A percentile compares a stretch with the other conserved stretches of the same genome.
phyloP scores from a whole-genome alignment of 2,113 vertebrate species.

The Neopipo cinnamomea region DNA sequence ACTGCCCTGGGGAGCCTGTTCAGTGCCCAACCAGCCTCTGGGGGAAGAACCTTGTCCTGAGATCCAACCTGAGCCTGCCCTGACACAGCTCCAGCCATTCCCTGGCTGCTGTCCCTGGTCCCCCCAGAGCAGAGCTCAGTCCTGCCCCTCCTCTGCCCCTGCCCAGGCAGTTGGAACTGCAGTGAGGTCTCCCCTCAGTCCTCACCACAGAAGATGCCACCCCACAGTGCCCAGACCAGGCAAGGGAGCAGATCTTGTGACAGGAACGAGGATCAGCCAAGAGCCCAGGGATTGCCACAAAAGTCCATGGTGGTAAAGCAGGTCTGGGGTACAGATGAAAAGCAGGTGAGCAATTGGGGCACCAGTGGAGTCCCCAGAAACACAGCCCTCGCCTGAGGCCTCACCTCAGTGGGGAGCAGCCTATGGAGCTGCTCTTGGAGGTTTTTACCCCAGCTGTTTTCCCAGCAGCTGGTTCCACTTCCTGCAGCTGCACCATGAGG shows the following conservation, averaged over 20 bases:
- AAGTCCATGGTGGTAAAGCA: neutral
- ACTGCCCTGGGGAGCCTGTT: neutral
- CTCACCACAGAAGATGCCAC: neutral
- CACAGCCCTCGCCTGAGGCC: neutral
- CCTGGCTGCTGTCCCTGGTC: neutral
- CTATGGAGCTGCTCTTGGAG: neutral
- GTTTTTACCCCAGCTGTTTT: neutral
- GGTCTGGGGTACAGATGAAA: neutral
- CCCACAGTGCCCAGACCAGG: neutral
- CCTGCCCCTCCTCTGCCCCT: too few species aligned
- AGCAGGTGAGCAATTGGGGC: neutral
- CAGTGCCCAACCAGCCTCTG: neutral
- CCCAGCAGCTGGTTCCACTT: neutral
- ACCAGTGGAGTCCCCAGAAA: neutral
- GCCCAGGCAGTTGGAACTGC: too few species aligned
- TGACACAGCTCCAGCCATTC: neutral
- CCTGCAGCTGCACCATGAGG: neutral
- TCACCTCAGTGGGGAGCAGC: neutral
- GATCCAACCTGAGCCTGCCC: neutral
- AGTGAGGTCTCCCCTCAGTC: too few species aligned
- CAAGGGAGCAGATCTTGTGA: neutral
- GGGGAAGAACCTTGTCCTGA: neutral
- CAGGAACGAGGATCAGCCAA: neutral
- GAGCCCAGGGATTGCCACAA: neutral
- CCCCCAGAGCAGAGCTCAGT: neutral